A percentile compares a stretch with the other conserved stretches of the same genome.
phyloP scores from a whole-genome alignment of 2,113 vertebrate genomes.

The Leptosomus discolor region DNA sequence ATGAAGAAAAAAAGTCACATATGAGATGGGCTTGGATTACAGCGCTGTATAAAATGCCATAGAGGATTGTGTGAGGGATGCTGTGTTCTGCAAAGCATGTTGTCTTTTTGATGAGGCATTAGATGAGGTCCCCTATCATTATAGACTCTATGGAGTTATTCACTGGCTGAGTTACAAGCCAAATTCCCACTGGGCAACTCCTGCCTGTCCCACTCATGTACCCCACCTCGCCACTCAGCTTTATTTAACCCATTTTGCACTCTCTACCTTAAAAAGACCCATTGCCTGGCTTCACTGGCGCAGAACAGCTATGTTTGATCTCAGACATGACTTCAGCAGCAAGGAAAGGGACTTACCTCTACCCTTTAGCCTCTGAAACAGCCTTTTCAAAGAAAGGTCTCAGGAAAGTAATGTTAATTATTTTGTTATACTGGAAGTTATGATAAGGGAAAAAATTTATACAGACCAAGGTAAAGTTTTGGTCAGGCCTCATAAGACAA shows the following conservation, averaged over 20 bases:
- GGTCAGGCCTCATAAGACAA: neutral
- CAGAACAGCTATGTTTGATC: neutral
- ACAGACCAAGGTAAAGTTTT: neutral
- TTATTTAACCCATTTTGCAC: neutral
- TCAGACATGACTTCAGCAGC: neutral
- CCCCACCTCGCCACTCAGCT: neutral
- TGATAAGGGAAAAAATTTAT: neutral
- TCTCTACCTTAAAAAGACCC: neutral
- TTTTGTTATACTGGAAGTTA: neutral
- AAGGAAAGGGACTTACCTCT: neutral
- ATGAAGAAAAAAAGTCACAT: neutral
- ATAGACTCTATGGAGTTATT: neutral
- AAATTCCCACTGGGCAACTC: neutral
- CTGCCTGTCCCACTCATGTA: neutral
- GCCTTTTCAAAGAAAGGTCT: neutral
- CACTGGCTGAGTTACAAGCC: neutral
- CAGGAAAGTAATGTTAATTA: neutral
- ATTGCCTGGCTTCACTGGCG: accelerated
- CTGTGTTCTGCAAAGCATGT: neutral
- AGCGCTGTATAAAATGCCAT: neutral
- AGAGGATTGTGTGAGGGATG: neutral
- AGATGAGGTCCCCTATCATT: neutral
- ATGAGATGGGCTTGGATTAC: neutral
- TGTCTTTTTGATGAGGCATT: neutral
- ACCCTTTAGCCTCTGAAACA: neutral